A percentile compares a stretch with the other conserved stretches of the same genome.
These are phyloP conservation scores for Urechis unicinctus DNA, from an alignment of 2,888 invertebrate species.

Conservation along the genomic window DNA sequence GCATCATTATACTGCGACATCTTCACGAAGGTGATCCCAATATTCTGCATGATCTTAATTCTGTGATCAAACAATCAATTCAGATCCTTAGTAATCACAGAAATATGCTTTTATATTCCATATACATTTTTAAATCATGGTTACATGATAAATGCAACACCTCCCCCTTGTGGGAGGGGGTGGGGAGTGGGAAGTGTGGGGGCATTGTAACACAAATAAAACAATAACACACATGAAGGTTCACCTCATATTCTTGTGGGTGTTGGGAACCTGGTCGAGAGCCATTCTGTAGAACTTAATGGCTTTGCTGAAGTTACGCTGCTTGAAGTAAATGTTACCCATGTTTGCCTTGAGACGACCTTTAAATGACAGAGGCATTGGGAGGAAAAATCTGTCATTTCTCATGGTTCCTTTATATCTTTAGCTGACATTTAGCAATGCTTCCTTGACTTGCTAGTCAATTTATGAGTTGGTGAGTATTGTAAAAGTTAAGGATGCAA, in stretches of 20 bases:
- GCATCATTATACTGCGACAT: slow-evolving; percentile 97
- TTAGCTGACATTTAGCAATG: too few relatives aligned
- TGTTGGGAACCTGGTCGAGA: slow-evolving; percentile 85
- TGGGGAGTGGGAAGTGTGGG: too few relatives aligned
- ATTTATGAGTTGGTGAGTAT: too few relatives aligned
- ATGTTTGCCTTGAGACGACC: slow-evolving; percentile 90
- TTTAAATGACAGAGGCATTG: slow-evolving; percentile 18
- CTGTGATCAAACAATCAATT: slow-evolving; percentile 51
- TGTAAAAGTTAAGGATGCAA: too few relatives aligned
- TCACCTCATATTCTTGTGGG: slow-evolving; percentile 83
- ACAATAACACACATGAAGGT: background rate
- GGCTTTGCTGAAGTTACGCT: slow-evolving; percentile 85
- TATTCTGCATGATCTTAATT: slow-evolving; percentile 96
- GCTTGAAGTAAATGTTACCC: slow-evolving; percentile 94
- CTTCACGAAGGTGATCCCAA: slow-evolving; percentile 86
- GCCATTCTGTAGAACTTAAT: slow-evolving; percentile 98
- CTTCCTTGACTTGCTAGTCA: too few relatives aligned
- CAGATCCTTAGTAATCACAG: background rate
- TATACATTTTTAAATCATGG: too few relatives aligned
- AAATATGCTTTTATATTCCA: too few relatives aligned
- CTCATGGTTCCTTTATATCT: too few relatives aligned
- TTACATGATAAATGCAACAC: too few relatives aligned
- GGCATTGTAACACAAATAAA: too few relatives aligned
- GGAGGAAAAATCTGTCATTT: background rate
- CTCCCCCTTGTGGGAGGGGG: too few relatives aligned